Base-by-base conservation (phyloP, 1,140 invertebrate genomes). In the Xylocopa sonorina region DNA sequence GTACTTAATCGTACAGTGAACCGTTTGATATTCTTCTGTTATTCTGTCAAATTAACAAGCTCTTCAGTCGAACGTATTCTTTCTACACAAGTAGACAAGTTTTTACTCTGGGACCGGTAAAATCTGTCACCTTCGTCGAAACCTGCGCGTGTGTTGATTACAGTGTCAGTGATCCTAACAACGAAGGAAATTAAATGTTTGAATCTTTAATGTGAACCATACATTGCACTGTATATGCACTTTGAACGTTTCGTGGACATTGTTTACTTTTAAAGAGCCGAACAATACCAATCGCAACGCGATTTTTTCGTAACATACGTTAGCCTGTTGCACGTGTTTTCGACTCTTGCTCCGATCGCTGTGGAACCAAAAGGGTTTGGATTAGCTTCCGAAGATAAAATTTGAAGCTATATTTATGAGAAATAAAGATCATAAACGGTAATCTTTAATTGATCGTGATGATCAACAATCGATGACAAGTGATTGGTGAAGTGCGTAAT, bases 231-330 rank as follows among this genome's bases (percentile, higher is more conserved):
- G 2, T 14, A 71, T 50, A 7, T 9, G 18, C 21, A 2, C 12
- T 29, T 16, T 32, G 29, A 50, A 50, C 21, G 4, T 9, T 4
- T 24, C 29, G 9, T 41, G 27, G 9, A 34, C 24, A 62, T n/a
- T 24, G 2, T 67, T 27, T 1, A 0, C 32, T 50, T 29, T 0
- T 14, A 18, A 16, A 21, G 21, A 16, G 14, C 14, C 2, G 1
- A 50, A 21, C 2, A 6, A 50, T 50, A 21, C 4, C 7, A 18
- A 16, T 51, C 32, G 3, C 5, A 32, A 50, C 34, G 14, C 32
- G 34, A 32, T 18, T 32, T 71, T 50, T 62, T 60, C 18, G 21
- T 50, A 78, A 78, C 75, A 78, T 78, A 78, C 75, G 75, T 46
- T 71, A 78, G 14, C 10, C 9, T 34, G 10, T 48, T 38, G 12